A percentile compares a stretch with the other conserved stretches of the same genome.
These are phyloP conservation scores for Penaeus chinensis DNA, from an alignment of 1,140 invertebrate species.

Conservation along the genomic window DNA sequence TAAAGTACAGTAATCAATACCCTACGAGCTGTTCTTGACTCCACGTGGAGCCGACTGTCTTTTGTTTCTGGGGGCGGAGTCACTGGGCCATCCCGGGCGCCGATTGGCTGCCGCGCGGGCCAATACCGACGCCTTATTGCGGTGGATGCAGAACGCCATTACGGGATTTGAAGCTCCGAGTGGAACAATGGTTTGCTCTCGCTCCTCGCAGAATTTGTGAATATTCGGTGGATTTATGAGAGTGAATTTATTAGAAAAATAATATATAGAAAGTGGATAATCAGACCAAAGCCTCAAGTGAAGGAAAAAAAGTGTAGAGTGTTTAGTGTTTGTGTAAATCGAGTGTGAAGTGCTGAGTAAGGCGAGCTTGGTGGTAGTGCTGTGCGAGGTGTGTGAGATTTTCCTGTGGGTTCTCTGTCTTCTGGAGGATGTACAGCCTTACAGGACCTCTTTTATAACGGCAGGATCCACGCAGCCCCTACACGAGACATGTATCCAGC, in stretches of 20 bases:
- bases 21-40: not conserved
- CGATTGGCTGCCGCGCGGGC: slow-evolving; percentile 21
- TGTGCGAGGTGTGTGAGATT: not conserved
- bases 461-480: not conserved
- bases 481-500: slow-evolving; percentile 63
- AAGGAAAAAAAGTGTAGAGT: slow-evolving; percentile 66
- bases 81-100: not conserved
- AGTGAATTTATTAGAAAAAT: slow-evolving; percentile 37
- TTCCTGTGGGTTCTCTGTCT: not conserved
- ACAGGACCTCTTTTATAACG: slow-evolving; percentile 20
- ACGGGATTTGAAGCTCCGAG: slow-evolving; percentile 57
- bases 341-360: slow-evolving; percentile 4
- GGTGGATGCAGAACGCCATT: slow-evolving; percentile 56
- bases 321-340: slow-evolving; percentile 61
- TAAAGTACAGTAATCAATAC: slow-evolving; percentile 22
- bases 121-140: slow-evolving; percentile 27
- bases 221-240: slow-evolving; percentile 46
- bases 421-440: slow-evolving; percentile 7
- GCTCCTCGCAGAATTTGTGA: slow-evolving; percentile 38
- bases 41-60: slow-evolving; percentile 44
- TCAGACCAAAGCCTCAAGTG: slow-evolving; percentile 65
- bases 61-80: slow-evolving; percentile 33
- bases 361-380: not conserved
- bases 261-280: slow-evolving; percentile 27
- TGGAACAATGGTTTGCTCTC: slow-evolving; percentile 39